Evolutionary conservation across 1,140 invertebrate species (phyloP), one percentile per base, ranked within the genome.

Genomic region (Psilanteris sp.): DNA sequence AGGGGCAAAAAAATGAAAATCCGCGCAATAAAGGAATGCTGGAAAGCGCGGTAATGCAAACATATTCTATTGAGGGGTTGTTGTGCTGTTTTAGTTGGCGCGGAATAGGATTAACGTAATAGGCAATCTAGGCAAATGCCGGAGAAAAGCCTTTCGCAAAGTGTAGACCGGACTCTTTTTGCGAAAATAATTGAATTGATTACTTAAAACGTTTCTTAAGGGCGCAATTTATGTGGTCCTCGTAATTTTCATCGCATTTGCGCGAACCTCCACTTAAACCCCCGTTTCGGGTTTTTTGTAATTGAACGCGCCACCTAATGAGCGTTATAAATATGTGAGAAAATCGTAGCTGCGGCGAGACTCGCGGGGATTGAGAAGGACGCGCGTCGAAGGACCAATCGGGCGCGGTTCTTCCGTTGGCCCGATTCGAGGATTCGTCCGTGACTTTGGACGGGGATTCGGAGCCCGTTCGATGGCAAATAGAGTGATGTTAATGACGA

Each of bases 111-210:
- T 73, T 64, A 72, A 34, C 57, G 57, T 72, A 72, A 72, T 72
- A 72, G 68, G 68, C 57, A 72, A 72, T 72, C 57, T 64, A 72
- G 50, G 68, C 15, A 57, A 71, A 72, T 64, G 68, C 39, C 24
- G 32, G 46, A 37, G 50, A 48, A 48, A 72, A 57, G 32, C 31
- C 50, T 64, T 50, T 54, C 5, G 32, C 32, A 43, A 32, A 50
- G 44, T 34, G 36, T 24, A 29, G 36, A 18, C 22, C 43, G 46
- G 48, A 39, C 32, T 64, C 34, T 73, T 73, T 64, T 73, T 50
- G 43, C 26, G 29, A 36, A 64, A 73, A 73, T 62, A 64, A 73
- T 73, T 73, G 52, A 73, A 73, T 59, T 59, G 54, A 73, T 73
- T 66, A 66, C 70, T 73, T 73, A 50, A 59, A 73, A 66, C 50